Evolutionary conservation across 2,113 vertebrate species (phyloP).

Genomic region (Phoxinus phoxinus): DNA sequence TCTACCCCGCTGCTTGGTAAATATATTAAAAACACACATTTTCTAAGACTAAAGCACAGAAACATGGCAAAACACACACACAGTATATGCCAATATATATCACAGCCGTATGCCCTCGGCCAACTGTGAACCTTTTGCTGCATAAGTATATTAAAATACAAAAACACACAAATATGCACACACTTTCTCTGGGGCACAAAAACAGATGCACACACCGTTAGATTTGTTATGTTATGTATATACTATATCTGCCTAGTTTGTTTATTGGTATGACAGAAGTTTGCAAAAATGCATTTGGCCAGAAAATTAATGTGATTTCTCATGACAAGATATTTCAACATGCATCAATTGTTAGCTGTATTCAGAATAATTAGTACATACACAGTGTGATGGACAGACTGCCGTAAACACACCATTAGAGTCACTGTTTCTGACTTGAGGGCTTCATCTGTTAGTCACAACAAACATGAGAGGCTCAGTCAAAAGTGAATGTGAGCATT

Average conservation of each 20-base stretch:
- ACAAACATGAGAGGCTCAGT: neutral
- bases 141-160: neutral
- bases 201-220: neutral
- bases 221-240: neutral
- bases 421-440: slow-evolving; percentile 2
- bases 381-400: slow-evolving; percentile 11
- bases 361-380: slow-evolving; percentile 7
- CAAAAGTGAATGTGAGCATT: neutral
- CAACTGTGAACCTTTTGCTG: neutral
- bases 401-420: neutral
- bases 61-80: neutral
- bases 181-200: neutral
- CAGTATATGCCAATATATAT: neutral
- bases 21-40: slow-evolving; percentile 10
- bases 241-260: neutral
- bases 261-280: neutral
- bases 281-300: neutral
- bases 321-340: slow-evolving; percentile 9
- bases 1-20: neutral
- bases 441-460: neutral
- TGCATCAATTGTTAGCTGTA: slow-evolving; percentile 8
- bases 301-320: neutral
- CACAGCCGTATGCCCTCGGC: neutral
- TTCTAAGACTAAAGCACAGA: neutral
- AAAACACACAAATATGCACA: neutral